Percentiles rank a stretch among this genome's conserved stretches.
Conservation (phyloP, 1,140 invertebrate species). For the Heterodera schachtii region DNA sequence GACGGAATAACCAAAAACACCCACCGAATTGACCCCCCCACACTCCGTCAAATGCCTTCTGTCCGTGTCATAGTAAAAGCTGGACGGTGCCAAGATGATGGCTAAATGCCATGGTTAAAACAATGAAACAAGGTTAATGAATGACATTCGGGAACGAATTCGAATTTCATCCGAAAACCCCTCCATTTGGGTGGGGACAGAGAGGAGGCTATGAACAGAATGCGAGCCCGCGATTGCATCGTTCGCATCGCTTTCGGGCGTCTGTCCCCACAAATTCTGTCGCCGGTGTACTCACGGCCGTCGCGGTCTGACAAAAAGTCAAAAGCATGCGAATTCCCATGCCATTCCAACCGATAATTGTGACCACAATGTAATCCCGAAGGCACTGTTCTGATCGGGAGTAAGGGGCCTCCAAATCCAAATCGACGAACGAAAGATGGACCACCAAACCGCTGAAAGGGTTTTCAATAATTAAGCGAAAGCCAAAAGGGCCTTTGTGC, state of each 20-base stretch:
- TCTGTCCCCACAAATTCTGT: slow-evolving; percentile 40
- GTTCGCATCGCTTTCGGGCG: slow-evolving; percentile 29
- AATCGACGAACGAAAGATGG: slow-evolving; percentile 47
- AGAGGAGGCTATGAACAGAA: slow-evolving; percentile 35
- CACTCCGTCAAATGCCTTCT: slow-evolving; percentile 4
- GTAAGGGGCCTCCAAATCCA: slow-evolving; percentile 44
- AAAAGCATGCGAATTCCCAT: neutral
- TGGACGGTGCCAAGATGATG: slow-evolving; percentile 24
- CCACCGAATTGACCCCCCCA: slow-evolving; percentile 19
- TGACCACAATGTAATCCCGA: slow-evolving; percentile 46
- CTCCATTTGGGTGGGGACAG: slow-evolving; percentile 24
- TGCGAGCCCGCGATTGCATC: slow-evolving; percentile 29
- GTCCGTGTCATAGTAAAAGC: slow-evolving; percentile 12
- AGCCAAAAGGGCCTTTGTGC: neutral
- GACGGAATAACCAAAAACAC: neutral
- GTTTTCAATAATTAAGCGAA: neutral
- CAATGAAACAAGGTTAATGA: slow-evolving; percentile 14
- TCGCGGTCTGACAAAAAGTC: slow-evolving; percentile 31
- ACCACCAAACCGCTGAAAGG: slow-evolving; percentile 45
- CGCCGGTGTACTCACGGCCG: slow-evolving; percentile 48
- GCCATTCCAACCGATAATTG: slow-evolving; percentile 24
- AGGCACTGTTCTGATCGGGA: slow-evolving; percentile 40
- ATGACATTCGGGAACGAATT: neutral
- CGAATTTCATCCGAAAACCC: neutral
- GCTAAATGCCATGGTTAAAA: slow-evolving; percentile 28